phyloP scores from a whole-genome alignment of 2,113 vertebrate species.

The Rissa tridactyla region DNA sequence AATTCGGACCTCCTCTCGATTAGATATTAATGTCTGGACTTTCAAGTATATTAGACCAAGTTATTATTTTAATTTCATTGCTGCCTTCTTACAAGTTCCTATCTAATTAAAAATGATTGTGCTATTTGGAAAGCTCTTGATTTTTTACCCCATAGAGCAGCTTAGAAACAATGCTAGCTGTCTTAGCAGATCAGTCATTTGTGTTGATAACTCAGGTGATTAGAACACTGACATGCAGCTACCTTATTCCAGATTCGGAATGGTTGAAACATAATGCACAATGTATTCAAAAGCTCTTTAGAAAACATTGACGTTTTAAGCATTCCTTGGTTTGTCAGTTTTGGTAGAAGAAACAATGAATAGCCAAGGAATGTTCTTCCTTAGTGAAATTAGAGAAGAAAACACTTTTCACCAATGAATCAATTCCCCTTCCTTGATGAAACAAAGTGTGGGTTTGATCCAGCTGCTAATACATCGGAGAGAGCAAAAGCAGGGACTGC shows the following conservation, averaged over 20 bases:
- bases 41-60: not conserved
- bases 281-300: slow-evolving; percentile 58
- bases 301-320: slow-evolving; percentile 41
- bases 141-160: slow-evolving; percentile 28
- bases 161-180: slow-evolving; percentile 39
- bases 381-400: not conserved
- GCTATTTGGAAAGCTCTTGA: slow-evolving; percentile 17
- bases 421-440: not conserved
- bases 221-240: slow-evolving; percentile 26
- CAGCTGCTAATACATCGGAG: not conserved
- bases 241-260: slow-evolving; percentile 19
- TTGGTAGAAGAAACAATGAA: slow-evolving; percentile 37
- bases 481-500: not conserved
- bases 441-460: not conserved
- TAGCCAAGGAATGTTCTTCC: not conserved
- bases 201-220: slow-evolving; percentile 51
- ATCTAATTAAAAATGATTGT: slow-evolving; percentile 41
- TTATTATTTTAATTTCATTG: slow-evolving; percentile 55
- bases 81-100: slow-evolving; percentile 32
- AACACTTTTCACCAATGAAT: not conserved
- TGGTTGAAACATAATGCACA: slow-evolving; percentile 12
- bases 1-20: not conserved
- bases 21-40: slow-evolving; percentile 21
- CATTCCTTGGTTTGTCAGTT: slow-evolving; percentile 42
- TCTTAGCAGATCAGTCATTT: slow-evolving; percentile 34